A percentile compares a stretch with the other conserved stretches of the same genome.
These are phyloP conservation scores for Leptodactylus fuscus DNA, from an alignment of 2,113 vertebrate genomes.

Conservation along the genomic window DNA sequence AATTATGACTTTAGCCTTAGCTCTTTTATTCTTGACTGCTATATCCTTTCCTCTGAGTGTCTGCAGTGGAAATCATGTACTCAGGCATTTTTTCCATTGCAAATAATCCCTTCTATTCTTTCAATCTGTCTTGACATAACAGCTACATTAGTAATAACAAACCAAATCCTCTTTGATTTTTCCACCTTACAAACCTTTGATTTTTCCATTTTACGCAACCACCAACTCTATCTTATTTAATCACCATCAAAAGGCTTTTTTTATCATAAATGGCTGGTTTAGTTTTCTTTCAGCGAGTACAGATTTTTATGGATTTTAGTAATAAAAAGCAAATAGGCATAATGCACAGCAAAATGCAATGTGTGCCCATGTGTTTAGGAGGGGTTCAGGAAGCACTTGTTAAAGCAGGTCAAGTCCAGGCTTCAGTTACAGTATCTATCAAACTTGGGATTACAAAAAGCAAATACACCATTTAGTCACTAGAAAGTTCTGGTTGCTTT, in stretches of 20 bases:
- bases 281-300: neutral
- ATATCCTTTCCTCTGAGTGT: neutral
- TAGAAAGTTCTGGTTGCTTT: too few relatives aligned
- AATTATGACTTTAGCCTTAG: neutral
- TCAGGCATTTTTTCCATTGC: neutral
- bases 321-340: neutral
- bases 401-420: too few relatives aligned
- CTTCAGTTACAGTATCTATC: too few relatives aligned
- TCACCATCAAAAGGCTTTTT: neutral
- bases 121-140: neutral
- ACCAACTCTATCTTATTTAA: neutral
- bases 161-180: slow-evolving; percentile 11
- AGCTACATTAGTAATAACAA: slow-evolving; percentile 12
- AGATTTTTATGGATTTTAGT: neutral
- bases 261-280: neutral
- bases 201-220: slow-evolving; percentile 2
- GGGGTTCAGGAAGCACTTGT: neutral
- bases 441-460: too few relatives aligned
- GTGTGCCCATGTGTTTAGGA: neutral
- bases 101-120: neutral
- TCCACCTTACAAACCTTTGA: neutral
- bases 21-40: neutral
- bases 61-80: neutral
- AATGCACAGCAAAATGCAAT: neutral
- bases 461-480: too few relatives aligned